A percentile compares a stretch with the other conserved stretches of the same genome.
These are phyloP conservation scores for Narcine bancroftii DNA, from an alignment of 2,113 vertebrate species.

Conservation along the genomic window DNA sequence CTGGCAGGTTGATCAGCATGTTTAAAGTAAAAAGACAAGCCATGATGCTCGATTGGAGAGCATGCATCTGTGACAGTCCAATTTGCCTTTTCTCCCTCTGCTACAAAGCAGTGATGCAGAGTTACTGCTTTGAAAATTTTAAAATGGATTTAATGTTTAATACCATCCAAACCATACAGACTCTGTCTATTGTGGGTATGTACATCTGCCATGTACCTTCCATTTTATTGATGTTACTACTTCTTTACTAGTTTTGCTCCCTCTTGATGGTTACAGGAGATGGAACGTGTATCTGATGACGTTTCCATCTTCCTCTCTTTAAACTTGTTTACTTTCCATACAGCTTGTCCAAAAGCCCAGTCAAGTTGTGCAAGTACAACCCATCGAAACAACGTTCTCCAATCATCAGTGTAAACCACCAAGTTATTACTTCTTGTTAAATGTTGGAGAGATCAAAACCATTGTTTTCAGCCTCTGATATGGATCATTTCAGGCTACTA, in stretches of 20 bases:
- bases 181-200: neutral
- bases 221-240: neutral
- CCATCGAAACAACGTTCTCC: too few species aligned
- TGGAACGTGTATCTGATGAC: neutral
- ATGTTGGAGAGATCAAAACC: neutral
- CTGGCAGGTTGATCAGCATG: neutral
- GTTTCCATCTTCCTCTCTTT: neutral
- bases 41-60: neutral
- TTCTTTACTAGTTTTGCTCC: neutral
- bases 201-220: neutral
- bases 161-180: neutral
- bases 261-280: neutral
- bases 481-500: too few species aligned
- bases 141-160: neutral
- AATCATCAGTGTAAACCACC: too few species aligned
- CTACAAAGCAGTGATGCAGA: neutral
- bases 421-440: neutral
- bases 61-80: neutral
- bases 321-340: neutral
- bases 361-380: too few species aligned
- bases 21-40: neutral
- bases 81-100: neutral
- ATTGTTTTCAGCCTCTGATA: neutral
- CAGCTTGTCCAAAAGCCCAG: neutral
- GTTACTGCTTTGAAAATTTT: neutral